A percentile compares a stretch with the other conserved stretches of the same genome.
phyloP scores from a whole-genome alignment of 2,888 invertebrate species.

The Cerastoderma edule region DNA sequence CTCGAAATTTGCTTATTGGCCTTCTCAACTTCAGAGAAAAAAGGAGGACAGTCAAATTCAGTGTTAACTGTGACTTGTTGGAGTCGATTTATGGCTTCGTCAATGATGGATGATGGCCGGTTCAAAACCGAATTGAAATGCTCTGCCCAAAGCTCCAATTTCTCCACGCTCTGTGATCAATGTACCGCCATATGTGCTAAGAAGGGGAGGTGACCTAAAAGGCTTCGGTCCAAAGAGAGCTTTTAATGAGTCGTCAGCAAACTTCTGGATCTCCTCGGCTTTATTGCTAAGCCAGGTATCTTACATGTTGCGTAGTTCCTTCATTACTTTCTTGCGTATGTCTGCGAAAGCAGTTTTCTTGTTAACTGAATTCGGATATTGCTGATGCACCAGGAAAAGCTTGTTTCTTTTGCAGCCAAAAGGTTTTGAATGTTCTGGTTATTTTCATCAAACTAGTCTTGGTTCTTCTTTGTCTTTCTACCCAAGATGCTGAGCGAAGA shows the following conservation, averaged over 20 bases:
- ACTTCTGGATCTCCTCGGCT: conserved; percentile 23
- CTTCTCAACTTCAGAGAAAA: conserved; percentile 13
- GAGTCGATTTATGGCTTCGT: conserved; percentile 34
- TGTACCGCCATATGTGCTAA: not conserved
- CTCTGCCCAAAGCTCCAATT: conserved; percentile 32
- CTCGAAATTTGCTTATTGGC: no score
- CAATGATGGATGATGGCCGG: conserved; percentile 35
- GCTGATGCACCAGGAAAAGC: not conserved
- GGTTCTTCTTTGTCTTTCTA: no score
- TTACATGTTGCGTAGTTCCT: conserved; percentile 3
- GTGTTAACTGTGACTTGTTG: no score
- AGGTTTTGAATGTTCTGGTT: not conserved
- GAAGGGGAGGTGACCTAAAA: not conserved
- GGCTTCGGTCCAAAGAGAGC: not conserved
- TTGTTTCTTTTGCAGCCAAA: not conserved
- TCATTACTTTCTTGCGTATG: not conserved
- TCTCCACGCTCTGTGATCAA: not conserved
- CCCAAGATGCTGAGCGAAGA: not conserved
- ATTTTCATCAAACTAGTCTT: conserved; percentile 6
- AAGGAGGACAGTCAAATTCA: conserved; percentile 4
- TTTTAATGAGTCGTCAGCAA: conserved; percentile 10
- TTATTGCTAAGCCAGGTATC: conserved; percentile 25
- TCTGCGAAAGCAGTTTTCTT: conserved; percentile 1
- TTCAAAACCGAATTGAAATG: conserved; percentile 47
- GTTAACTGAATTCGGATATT: conserved; percentile 7